phyloP scores from a whole-genome alignment of 1,140 invertebrate species.

The Vollenhovia emeryi region DNA sequence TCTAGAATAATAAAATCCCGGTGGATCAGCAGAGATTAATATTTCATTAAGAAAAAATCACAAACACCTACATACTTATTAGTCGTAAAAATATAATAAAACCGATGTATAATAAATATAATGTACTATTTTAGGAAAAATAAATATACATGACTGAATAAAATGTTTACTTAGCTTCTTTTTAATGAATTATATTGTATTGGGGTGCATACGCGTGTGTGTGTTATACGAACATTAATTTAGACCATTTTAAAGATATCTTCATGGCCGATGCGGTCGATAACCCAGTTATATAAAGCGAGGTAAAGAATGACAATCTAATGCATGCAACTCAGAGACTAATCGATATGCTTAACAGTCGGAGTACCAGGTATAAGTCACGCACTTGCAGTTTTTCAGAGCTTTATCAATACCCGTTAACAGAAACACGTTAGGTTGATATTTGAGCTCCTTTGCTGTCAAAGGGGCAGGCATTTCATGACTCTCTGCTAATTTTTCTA shows the following conservation, averaged over 20 bases:
- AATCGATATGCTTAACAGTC: conserved; percentile 45
- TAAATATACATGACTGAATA: neutral
- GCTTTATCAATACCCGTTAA: neutral
- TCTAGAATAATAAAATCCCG: neutral
- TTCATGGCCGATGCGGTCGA: conserved; percentile 62
- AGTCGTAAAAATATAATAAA: neutral
- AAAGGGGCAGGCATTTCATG: neutral
- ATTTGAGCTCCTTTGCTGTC: neutral
- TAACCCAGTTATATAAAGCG: conserved; percentile 64
- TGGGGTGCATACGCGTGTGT: neutral
- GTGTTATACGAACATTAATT: neutral
- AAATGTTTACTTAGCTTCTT: neutral
- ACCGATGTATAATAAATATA: neutral
- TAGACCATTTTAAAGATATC: conserved; percentile 60
- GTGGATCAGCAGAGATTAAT: neutral
- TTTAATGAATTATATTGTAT: neutral
- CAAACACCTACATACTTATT: neutral
- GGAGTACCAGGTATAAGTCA: neutral
- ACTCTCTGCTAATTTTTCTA: neutral
- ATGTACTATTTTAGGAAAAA: neutral
- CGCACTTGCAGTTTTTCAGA: conserved; percentile 19
- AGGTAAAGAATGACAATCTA: conserved; percentile 60
- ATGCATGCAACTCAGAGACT: conserved; percentile 45
- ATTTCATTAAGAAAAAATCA: neutral
- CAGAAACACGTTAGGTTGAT: neutral